Evolutionary conservation across 1,140 invertebrate genomes (phyloP), one percentile per base, ranked within the genome.

Genomic region (Sipha flava): DNA sequence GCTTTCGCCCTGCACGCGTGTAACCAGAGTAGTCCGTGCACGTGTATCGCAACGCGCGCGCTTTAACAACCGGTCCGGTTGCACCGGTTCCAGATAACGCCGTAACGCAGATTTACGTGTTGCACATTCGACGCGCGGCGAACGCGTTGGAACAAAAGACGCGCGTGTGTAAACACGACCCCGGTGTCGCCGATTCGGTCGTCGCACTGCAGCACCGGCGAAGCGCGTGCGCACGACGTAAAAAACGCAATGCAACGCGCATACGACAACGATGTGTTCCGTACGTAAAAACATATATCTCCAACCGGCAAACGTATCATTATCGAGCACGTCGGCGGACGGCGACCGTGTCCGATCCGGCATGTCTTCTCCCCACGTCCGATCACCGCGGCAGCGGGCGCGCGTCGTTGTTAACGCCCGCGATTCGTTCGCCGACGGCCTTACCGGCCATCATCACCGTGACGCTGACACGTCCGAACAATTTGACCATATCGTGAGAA

Each of bases 401-500:
- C 10, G 34, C 40, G 66, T 9, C 40, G 66, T 9, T 47, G 43
- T 70, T 45, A 45, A 70, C 66, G 40, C 43, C 23, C 40, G 66
- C 66, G 66, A 70, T 70, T 29, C 16, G 66, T 70, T 23, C n/a
- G 49, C 49, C 45, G 70, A 47, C 47, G 70, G 52, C 52, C 7
- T 43, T 26, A 31, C 12, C n/a, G 31, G 47, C 31, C 52, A 26
- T 77, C 52, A 26, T 77, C 73, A 40, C 73, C 73, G 73, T 77
- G 73, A 77, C 73, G 52, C 52, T 54, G 73, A 77, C 73, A 77
- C 73, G 73, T 77, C 73, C 73, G 37, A 37, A 77, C 73, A 47
- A 73, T 73, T 73, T 73, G 47, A 52, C 70, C 70, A 59, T 21
- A 70, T 54, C 73, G 73, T 77, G 73, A 77, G 73, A 77, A 77